Evolutionary conservation across 2,888 invertebrate species (phyloP), one percentile per base, ranked within the genome.

Genomic region (Eledone cirrhosa): DNA sequence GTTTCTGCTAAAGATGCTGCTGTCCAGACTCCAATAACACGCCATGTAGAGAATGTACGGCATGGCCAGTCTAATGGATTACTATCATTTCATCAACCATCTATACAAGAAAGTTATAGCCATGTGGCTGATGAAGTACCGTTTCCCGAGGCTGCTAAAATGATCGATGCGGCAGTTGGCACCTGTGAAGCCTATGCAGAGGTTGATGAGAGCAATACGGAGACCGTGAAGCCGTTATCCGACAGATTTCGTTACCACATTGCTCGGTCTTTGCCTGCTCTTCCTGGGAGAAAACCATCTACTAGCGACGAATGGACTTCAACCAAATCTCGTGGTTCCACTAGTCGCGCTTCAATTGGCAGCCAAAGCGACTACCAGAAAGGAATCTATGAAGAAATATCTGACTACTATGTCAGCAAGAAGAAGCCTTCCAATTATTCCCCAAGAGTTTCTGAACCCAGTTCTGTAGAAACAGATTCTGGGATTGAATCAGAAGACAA

Each of bases 301-400:
- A 29, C 31, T 19, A 33, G 19, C 69, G 33, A 33, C 31, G 69
- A 69, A 19, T 31, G 33, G 33, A 33, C 22, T 2, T n/a, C 69
- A 14, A 69, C 69, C 5, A 69, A 19, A 69, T 69, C 69, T 22
- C 24, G 69, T 16, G 31, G 69, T 13, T 69, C 69, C 5, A 33
- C 29, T 2, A 69, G 69, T 5, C 33, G 69, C 11, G 69, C 69
- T 22, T 69, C 69, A 2, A 33, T 69, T 13, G 33, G 69, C 29
- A 69, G 69, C 11, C 29, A 69, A 19, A 69, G 29, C 29, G 63
- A 69, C n/a, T 69, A 69, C 7, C 69, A 69, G 22, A 69, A 69
- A 69, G 69, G 29, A 16, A 69, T 69, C 69, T 69, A 69, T 31
- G 69, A 69, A 69, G 69, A 69, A 33, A 69, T 69, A 19, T 22